A percentile compares a stretch with the other conserved stretches of the same genome.
These are phyloP conservation scores for Cantharis flavilabris DNA, from an alignment of 2,888 invertebrate genomes.

Conservation along the genomic window DNA sequence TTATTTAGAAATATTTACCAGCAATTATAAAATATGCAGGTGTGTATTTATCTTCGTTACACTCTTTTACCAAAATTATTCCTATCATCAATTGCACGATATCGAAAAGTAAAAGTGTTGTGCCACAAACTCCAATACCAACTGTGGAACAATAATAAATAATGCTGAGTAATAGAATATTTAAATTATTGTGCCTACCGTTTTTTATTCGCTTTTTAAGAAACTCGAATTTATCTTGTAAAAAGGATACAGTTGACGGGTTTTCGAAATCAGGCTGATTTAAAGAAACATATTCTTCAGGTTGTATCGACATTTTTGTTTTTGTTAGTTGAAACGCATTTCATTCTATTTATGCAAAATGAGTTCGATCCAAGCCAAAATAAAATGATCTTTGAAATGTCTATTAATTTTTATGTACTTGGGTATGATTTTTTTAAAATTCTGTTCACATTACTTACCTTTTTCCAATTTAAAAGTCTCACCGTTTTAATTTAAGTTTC, in stretches of 20 bases:
- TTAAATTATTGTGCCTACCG: not conserved
- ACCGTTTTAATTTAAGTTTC: not conserved
- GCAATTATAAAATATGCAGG: conserved; percentile 21
- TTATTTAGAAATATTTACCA: conserved; percentile 1
- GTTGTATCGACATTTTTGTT: not conserved
- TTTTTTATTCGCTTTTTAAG: conserved; percentile 14
- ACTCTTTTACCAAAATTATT: conserved; percentile 3
- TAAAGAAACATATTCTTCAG: conserved; percentile 19
- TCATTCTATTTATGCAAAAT: not conserved
- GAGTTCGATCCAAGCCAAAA: not conserved
- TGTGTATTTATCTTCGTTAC: conserved; percentile 8
- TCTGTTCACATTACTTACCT: not conserved
- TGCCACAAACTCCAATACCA: conserved; percentile 6
- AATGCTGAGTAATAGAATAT: not conserved
- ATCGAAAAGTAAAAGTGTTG: conserved; percentile 2
- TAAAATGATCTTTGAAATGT: not conserved
- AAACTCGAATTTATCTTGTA: conserved; percentile 17
- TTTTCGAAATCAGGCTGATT: conserved; percentile 18
- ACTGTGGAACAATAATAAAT: conserved; percentile 2
- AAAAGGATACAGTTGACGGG: conserved; percentile 17
- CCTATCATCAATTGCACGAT: not conserved
- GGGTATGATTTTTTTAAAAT: not conserved
- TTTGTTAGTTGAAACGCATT: not conserved
- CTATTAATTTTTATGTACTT: not conserved
- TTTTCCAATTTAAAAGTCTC: not conserved